These are phyloP conservation scores for Alouatta palliata DNA, from an alignment of 2,113 vertebrate species.

Conservation along the genomic window DNA sequence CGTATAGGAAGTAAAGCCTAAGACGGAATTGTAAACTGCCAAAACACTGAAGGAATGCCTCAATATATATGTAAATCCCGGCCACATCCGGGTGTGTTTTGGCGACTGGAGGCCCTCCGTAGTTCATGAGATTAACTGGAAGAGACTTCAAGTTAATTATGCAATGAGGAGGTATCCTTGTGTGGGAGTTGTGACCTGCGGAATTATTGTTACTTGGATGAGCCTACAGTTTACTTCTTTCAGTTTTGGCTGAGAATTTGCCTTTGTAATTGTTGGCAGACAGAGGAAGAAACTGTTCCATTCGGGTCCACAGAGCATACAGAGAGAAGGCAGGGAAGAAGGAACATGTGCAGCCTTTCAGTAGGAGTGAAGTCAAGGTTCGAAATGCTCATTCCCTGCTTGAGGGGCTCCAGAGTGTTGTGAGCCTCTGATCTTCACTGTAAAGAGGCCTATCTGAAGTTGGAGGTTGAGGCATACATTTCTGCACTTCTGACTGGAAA, in stretches of 20 bases:
- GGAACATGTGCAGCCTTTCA: too few relatives aligned
- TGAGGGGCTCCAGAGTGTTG: neutral
- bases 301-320: neutral
- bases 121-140: neutral
- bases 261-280: neutral
- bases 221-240: too few relatives aligned
- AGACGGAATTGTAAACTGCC: neutral
- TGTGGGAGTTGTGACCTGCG: neutral
- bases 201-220: neutral
- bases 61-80: neutral
- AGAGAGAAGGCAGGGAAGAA: too few relatives aligned
- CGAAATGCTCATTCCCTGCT: neutral
- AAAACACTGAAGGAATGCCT: neutral
- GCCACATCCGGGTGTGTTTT: neutral
- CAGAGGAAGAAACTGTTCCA: neutral
- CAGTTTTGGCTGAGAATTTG: neutral
- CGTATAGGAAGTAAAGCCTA: neutral
- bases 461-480: neutral
- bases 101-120: neutral
- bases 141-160: neutral
- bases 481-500: neutral
- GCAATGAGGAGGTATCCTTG: neutral
- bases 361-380: neutral
- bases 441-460: constrained; percentile 7
- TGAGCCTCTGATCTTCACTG: neutral